Conservation (phyloP, 2,113 vertebrate genomes). For the Ageneiosus marmoratus region DNA sequence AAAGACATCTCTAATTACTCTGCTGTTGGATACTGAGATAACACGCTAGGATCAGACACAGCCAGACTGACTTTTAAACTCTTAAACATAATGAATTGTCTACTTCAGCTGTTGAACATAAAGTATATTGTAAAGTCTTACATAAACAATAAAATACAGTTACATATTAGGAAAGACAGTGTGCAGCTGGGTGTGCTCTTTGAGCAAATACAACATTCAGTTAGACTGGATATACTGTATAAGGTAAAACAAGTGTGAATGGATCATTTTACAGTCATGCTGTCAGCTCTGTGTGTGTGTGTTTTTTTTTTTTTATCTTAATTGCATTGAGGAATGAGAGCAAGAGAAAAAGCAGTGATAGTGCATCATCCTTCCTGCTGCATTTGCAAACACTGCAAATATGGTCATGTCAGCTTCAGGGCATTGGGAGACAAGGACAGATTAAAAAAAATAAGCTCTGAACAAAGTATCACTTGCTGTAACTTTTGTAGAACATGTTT, state of each 20-base stretch:
- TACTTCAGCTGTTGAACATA: slow-evolving; percentile 18
- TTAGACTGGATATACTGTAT: slow-evolving; percentile 21
- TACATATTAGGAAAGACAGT: slow-evolving; percentile 32
- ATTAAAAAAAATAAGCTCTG: background rate
- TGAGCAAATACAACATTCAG: background rate
- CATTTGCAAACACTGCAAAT: slow-evolving; percentile 37
- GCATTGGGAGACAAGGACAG: slow-evolving; percentile 3
- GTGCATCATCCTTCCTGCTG: slow-evolving; percentile 25
- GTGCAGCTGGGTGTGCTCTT: background rate
- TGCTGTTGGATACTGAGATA: slow-evolving; percentile 13
- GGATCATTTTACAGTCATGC: slow-evolving; percentile 10
- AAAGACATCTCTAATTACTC: slow-evolving; percentile 31
- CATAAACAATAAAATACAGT: slow-evolving; percentile 13
- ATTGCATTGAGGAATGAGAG: slow-evolving; percentile 23
- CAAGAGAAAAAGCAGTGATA: slow-evolving; percentile 21
- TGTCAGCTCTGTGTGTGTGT: background rate
- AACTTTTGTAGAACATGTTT: background rate
- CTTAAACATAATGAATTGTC: slow-evolving; percentile 16
- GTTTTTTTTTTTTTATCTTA: slow-evolving; percentile 11
- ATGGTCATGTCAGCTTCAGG: slow-evolving; percentile 40
- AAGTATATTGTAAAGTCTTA: background rate
- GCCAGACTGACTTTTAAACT: background rate
- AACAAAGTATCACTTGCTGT: slow-evolving; percentile 11
- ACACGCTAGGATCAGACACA: slow-evolving; percentile 5
- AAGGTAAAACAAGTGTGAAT: slow-evolving; percentile 18